phyloP scores from a whole-genome alignment of 2,888 invertebrate species.

The Minunthozetes semirufus region DNA sequence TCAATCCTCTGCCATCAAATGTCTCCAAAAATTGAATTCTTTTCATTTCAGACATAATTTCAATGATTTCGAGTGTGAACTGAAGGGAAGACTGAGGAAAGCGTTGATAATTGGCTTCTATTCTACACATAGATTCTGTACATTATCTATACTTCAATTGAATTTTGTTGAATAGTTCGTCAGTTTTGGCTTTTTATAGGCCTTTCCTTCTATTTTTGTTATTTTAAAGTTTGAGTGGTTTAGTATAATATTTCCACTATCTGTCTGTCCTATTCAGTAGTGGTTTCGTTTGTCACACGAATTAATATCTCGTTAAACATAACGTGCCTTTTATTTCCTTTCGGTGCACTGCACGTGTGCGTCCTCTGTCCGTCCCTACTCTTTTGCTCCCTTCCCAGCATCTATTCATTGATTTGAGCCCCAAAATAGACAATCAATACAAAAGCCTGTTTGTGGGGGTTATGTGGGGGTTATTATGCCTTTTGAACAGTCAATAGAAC shows the following conservation, averaged over 20 bases:
- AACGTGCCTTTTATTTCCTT: slow-evolving; percentile 25
- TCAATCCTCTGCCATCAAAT: not conserved
- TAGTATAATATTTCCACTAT: no score
- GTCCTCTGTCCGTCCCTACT: not conserved
- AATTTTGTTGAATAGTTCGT: not conserved
- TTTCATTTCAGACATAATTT: no score
- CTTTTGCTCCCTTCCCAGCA: not conserved
- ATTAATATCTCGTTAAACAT: slow-evolving; percentile 27
- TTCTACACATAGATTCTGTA: no score
- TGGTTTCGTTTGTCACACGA: slow-evolving; percentile 12
- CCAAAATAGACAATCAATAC: slow-evolving; percentile 8
- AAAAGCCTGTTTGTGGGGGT: slow-evolving; percentile 23
- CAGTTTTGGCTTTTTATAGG: slow-evolving; percentile 1
- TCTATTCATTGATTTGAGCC: not conserved
- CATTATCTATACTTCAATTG: not conserved
- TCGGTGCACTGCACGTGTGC: not conserved
- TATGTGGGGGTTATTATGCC: not conserved
- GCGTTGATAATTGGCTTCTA: no score
- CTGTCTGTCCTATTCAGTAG: not conserved
- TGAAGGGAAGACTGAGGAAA: no score
- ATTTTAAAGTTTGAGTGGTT: no score
- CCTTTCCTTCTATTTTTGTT: not conserved
- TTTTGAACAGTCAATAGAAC: not conserved
- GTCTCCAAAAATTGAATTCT: not conserved
- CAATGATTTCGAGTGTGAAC: no score